A percentile compares a stretch with the other conserved stretches of the same genome.
Evolutionary conservation across 2,797 vertebrate genomes (phyloP).

Genomic region (Carcharodon carcharias): DNA sequence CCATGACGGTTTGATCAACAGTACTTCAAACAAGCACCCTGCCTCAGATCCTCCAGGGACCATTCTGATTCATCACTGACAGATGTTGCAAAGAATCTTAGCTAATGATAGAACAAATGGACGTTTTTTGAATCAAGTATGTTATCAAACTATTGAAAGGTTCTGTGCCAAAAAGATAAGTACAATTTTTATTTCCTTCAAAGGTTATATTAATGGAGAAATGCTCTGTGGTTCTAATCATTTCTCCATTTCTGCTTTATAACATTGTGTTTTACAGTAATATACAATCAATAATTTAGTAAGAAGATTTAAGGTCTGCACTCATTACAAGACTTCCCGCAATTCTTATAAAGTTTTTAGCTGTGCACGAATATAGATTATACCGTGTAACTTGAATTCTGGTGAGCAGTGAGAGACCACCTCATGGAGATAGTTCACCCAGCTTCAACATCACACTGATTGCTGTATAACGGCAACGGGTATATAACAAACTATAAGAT

Average conservation of each 20-base stretch:
- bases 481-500: background rate
- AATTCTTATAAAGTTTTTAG: background rate
- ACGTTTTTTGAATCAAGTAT: background rate
- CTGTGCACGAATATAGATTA: background rate
- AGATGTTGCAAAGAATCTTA: background rate
- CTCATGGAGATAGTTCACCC: background rate
- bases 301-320: background rate
- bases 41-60: background rate
- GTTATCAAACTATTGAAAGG: background rate
- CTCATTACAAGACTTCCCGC: background rate
- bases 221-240: background rate
- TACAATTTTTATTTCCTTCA: background rate
- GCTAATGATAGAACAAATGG: background rate
- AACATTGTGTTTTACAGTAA: background rate
- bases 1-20: background rate
- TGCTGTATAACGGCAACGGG: background rate
- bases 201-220: background rate
- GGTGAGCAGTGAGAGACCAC: background rate
- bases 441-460: background rate
- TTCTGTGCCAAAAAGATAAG: background rate
- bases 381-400: background rate
- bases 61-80: background rate
- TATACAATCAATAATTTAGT: conserved; percentile 4
- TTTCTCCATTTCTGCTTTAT: too few relatives aligned
- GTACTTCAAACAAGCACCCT: background rate